phyloP scores from a whole-genome alignment of 2,888 invertebrate genomes.

The Mantis religiosa region DNA sequence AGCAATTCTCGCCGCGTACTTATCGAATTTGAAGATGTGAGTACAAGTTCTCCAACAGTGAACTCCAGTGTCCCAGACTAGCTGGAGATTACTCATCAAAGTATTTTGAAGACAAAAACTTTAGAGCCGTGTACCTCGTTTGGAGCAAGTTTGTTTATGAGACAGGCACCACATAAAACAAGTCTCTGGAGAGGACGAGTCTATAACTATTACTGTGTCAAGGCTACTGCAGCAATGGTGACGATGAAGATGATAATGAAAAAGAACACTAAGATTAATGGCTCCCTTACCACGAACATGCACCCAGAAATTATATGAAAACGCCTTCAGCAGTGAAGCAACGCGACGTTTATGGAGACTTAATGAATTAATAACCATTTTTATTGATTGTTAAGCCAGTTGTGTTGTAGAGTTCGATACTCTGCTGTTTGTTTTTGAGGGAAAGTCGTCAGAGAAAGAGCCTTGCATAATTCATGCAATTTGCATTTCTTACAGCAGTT shows the following conservation, averaged over 20 bases:
- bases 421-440: background rate
- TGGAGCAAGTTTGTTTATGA: background rate
- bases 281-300: background rate
- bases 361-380: background rate
- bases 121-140: background rate
- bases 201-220: background rate
- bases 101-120: background rate
- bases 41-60: too few species aligned
- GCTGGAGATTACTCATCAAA: background rate
- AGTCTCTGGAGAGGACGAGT: background rate
- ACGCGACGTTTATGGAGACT: background rate
- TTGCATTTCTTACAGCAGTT: background rate
- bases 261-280: background rate
- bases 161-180: background rate
- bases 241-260: background rate
- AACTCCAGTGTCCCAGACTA: too few species aligned
- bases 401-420: too few species aligned
- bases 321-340: background rate
- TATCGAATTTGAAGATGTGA: too few species aligned
- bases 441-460: background rate
- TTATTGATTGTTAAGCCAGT: background rate
- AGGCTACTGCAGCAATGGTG: background rate
- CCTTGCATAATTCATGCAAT: background rate
- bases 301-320: background rate
- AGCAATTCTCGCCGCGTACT: too few species aligned